Conservation (phyloP, 2,797 vertebrate species). For the Xiphorhynchus erythropygius region DNA sequence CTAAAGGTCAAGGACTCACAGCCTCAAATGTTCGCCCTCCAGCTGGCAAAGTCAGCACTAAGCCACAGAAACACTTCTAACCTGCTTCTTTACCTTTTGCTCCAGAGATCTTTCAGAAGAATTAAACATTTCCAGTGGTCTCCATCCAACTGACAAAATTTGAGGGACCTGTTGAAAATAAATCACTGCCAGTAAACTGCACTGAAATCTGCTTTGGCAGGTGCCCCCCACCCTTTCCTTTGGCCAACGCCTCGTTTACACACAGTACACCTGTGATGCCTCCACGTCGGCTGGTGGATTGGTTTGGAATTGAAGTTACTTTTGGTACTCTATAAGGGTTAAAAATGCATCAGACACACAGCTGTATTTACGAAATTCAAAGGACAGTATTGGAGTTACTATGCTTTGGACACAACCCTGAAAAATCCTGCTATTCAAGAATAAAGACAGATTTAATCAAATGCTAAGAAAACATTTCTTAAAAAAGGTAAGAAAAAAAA, state of each 20-base stretch:
- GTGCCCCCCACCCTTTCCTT: not conserved
- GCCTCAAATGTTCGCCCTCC: fast-evolving
- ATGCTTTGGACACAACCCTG: not conserved
- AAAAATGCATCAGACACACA: not conserved
- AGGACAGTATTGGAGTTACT: not conserved
- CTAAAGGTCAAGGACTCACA: not conserved
- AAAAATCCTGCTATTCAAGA: not conserved
- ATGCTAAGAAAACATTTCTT: not conserved
- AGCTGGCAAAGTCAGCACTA: fast-evolving
- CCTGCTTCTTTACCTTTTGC: not conserved
- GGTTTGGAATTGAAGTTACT: not conserved
- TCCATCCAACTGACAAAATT: not conserved
- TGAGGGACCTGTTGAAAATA: not conserved
- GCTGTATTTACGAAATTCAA: fast-evolving
- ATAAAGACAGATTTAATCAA: not conserved
- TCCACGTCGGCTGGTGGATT: not conserved
- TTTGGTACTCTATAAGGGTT: not conserved
- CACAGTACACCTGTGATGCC: fast-evolving
- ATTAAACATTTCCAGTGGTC: not conserved
- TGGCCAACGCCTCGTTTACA: not conserved
- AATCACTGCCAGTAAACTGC: not conserved
- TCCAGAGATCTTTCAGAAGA: not conserved
- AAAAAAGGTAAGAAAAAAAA: not conserved
- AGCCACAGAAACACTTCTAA: not conserved
- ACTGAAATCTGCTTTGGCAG: not conserved